These are phyloP conservation scores for Rhinolophus ferrumequinum DNA, from an alignment of 2,113 vertebrate genomes.

Conservation along the genomic window DNA sequence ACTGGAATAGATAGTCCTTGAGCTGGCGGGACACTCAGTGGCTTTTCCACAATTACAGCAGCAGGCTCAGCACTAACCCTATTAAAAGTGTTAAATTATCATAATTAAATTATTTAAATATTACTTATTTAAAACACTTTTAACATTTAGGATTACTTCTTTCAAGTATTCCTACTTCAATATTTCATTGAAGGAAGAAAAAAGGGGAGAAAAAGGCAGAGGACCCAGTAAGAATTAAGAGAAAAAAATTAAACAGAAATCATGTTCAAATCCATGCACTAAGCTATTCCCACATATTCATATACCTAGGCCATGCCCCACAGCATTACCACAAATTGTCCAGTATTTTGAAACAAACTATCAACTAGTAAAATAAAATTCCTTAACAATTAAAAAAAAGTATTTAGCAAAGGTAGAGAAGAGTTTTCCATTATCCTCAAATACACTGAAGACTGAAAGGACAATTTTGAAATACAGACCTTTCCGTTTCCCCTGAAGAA, in stretches of 20 bases:
- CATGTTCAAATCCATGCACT: not conserved
- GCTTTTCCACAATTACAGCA: slow-evolving; percentile 84
- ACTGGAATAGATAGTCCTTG: slow-evolving; percentile 88
- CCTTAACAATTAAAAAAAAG: slow-evolving; percentile 1
- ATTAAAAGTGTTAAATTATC: slow-evolving; percentile 50
- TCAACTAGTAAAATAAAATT: not conserved
- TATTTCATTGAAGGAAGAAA: not conserved
- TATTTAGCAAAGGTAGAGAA: slow-evolving; percentile 20
- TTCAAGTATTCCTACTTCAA: slow-evolving; percentile 41
- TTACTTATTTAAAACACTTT: slow-evolving; percentile 9
- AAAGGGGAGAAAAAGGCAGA: not conserved
- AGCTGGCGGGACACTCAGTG: slow-evolving; percentile 73
- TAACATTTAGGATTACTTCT: slow-evolving; percentile 14
- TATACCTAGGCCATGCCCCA: not conserved
- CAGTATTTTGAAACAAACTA: slow-evolving; percentile 20
- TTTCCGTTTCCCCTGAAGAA: slow-evolving; percentile 83
- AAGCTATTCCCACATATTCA: not conserved
- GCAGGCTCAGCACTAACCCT: slow-evolving; percentile 74
- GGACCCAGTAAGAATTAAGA: not conserved
- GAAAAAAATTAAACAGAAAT: slow-evolving; percentile 20
- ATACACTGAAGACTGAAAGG: not conserved
- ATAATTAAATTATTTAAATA: slow-evolving; percentile 39
- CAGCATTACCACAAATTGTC: not conserved
- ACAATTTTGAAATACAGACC: slow-evolving; percentile 82
- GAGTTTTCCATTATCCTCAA: not conserved